Evolutionary conservation across 2,113 vertebrate genomes (phyloP).

Genomic region (Chionodraco myersi): DNA sequence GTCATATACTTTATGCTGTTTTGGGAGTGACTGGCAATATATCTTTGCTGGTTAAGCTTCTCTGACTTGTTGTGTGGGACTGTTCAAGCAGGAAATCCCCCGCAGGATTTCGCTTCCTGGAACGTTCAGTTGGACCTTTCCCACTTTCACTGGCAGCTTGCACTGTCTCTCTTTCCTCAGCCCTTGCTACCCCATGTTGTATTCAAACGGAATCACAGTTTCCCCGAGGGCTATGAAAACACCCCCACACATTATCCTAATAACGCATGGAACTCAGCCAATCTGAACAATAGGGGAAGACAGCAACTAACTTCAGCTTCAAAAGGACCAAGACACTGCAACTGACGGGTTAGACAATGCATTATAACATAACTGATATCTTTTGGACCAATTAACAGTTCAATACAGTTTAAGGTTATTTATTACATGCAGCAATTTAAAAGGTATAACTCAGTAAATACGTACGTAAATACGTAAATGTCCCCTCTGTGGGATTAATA

Average conservation of each 20-base stretch:
- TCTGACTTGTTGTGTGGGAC: not conserved
- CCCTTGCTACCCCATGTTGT: not conserved
- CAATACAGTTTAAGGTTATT: not conserved
- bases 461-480: no score
- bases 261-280: constrained; percentile 29
- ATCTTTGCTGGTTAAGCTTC: not conserved
- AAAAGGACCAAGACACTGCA: not conserved
- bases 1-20: no score
- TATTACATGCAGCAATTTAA: not conserved
- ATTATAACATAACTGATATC: constrained; percentile 17
- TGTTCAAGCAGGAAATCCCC: constrained; percentile 20
- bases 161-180: not conserved
- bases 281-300: constrained; percentile 8
- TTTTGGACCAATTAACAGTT: not conserved
- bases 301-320: not conserved
- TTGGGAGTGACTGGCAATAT: no score
- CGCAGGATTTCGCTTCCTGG: constrained; percentile 15
- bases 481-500: no score
- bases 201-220: constrained; percentile 15
- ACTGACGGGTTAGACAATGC: not conserved
- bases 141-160: not conserved
- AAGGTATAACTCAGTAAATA: no score
- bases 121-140: constrained; percentile 12
- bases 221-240: constrained; percentile 19
- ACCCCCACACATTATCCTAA: constrained; percentile 31